Conservation (phyloP, 2,113 vertebrate species). For the Nerophis lumbriciformis region DNA sequence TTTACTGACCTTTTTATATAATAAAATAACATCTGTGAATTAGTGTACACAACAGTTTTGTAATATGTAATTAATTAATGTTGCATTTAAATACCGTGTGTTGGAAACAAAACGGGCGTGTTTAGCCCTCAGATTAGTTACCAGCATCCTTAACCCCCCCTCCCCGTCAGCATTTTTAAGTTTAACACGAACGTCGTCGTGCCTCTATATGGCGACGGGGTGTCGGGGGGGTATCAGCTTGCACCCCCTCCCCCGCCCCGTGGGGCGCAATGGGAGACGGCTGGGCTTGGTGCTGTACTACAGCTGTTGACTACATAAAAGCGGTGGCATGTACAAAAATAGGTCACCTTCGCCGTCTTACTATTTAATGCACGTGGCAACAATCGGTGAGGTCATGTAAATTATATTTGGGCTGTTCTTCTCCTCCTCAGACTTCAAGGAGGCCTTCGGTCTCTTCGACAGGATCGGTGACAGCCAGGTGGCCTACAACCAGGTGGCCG, state of each 20-base stretch:
- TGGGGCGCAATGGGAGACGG: conserved; percentile 23
- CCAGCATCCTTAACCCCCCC: conserved; percentile 3
- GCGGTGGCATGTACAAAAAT: conserved; percentile 46
- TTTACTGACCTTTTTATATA: too few relatives aligned
- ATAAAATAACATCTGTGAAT: too few relatives aligned
- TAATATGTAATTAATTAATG: too few relatives aligned
- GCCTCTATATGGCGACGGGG: conserved; percentile 60
- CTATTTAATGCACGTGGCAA: neutral
- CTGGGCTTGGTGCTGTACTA: conserved; percentile 11
- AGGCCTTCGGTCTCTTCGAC: conserved; percentile 98
- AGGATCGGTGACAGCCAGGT: conserved; percentile 92
- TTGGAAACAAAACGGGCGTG: neutral
- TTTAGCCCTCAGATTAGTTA: neutral
- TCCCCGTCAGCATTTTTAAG: conserved; percentile 60
- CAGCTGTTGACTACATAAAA: conserved; percentile 20
- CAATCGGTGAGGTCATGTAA: neutral
- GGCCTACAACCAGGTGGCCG: conserved; percentile 85
- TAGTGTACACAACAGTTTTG: too few relatives aligned
- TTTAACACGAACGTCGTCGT: conserved; percentile 26
- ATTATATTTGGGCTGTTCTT: neutral
- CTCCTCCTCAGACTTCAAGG: conserved; percentile 87
- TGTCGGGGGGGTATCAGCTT: conserved; percentile 56
- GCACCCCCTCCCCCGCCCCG: conserved; percentile 21
- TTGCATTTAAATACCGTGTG: neutral
- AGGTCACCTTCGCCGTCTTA: conserved; percentile 22